Evolutionary conservation across 1,140 invertebrate species (phyloP), one percentile per base, ranked within the genome.

Genomic region (Thalassaphorura encarpata): DNA sequence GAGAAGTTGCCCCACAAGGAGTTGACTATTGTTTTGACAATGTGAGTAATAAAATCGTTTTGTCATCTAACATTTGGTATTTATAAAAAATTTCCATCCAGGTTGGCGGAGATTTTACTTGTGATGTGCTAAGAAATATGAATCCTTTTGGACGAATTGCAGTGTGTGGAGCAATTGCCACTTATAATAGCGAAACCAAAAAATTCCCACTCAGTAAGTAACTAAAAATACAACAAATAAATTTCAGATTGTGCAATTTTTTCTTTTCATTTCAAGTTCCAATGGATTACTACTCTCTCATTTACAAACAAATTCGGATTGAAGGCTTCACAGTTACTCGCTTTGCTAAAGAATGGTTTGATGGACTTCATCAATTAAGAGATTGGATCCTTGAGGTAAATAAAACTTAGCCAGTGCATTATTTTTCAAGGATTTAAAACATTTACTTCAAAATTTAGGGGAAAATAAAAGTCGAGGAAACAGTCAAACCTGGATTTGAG

Each of bases 1-100:
- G 71, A 62, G 71, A 81, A 68, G 72, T 69, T 26, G 81, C 81
- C 11, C 81, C 83, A 1, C 71, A 82, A 15, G 81, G 80, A 36
- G 68, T 85, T 1, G 81, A 85, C 63, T 80, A 80, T 57, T 85
- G 83, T 65, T 84, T 85, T 70, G 83, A 84, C 66, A 85, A 84
- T 70, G 83, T 83, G 71, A 62, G 39, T 42, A 27, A 26, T 40
- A 24, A 36, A 18, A 21, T 13, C 6, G 19, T 21, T 11, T 8
- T 15, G 6, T 43, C 8, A 8, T 15, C 16, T 36, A 41, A 39
- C 39, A 52, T 39, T 52, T 52, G 33, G 28, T 28, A 52, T 40
- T 39, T 28, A 40, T 39, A 52, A 41, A 26, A 52, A 52, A 15
- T 43, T 21, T 53, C 16, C 31, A 8, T 39, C 54, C 31, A 75